Evolutionary conservation across 2,888 invertebrate genomes (phyloP), one percentile per base, ranked within the genome.

Genomic region (Mythimna impura): DNA sequence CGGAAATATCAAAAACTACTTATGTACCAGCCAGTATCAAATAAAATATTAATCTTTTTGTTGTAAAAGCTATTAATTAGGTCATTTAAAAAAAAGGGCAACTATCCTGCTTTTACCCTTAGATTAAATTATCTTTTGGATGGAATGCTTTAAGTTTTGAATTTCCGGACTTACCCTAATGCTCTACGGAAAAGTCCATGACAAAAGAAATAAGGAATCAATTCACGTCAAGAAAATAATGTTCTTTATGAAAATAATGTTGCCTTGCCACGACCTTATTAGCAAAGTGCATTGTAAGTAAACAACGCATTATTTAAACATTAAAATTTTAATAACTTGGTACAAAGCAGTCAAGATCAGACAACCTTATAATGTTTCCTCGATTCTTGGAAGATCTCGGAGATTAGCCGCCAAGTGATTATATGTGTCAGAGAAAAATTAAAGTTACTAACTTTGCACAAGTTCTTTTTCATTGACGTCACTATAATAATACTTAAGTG

Each of bases 301-400:
- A 82, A 82, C 86, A 76, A 78, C 73, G 17, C 76, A 80, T 84
- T 71, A 78, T 68, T 80, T 75, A 67, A 80, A 25, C 62, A 80
- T 79, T 79, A 66, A 71, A 75, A 58, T 47, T 85, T 78, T 79
- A 87, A 79, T 84, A 86, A 79, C 78, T 76, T 50, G 9, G 61
- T 34, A 74, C 64, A 71, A 74, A 73, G 52, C 66, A 70, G 22
- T 40, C 40, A 61, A 14, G 61, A 76, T 43, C 74, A 75, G 78
- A 54, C 77, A 74, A 54, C 71, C 76, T 74, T 66, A 62, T 67
- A 74, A 84, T 75, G 75, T 83, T 88, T 85, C 87, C 87, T 85
- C 69, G 73, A 73, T 86, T 87, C 88, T 87, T 54, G 69, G 87
- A 88, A 86, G 88, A 78, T 82, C 72, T 67, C 67, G 0, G 55